phyloP scores from a whole-genome alignment of 2,797 vertebrate species.

The Momotus momota region DNA sequence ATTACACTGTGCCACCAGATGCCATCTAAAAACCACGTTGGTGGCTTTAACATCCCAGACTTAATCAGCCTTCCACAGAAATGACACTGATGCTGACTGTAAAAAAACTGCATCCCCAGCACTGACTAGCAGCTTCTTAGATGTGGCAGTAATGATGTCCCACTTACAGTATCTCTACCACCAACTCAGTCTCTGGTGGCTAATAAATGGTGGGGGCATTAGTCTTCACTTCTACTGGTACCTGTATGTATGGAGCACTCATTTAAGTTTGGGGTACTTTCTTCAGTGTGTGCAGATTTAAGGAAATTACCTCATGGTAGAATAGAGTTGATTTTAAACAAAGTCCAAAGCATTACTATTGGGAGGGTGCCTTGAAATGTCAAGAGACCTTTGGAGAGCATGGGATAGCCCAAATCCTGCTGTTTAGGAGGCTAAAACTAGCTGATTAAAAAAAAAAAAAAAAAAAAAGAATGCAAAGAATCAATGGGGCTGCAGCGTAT shows the following conservation, averaged over 20 bases:
- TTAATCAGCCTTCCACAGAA: conserved; percentile 15
- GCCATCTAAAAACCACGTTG: conserved; percentile 25
- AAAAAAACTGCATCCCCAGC: neutral
- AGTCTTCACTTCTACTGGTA: neutral
- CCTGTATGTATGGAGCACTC: neutral
- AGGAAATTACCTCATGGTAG: neutral
- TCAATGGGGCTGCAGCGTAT: neutral
- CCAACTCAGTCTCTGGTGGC: neutral
- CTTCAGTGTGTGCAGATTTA: neutral
- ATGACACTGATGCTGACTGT: neutral
- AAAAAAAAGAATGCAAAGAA: neutral
- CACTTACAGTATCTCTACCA: neutral
- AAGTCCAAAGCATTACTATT: neutral
- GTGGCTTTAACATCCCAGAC: conserved; percentile 8
- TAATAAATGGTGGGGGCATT: neutral
- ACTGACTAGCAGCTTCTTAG: neutral
- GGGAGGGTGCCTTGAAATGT: neutral
- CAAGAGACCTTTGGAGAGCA: neutral
- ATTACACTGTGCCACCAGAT: conserved; percentile 32
- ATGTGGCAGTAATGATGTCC: neutral
- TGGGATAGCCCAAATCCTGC: neutral
- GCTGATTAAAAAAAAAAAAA: neutral
- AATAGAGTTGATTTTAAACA: neutral
- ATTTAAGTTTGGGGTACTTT: neutral
- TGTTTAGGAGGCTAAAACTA: neutral